Conservation (phyloP, 1,140 invertebrate species). For the Meteorus sp. region DNA sequence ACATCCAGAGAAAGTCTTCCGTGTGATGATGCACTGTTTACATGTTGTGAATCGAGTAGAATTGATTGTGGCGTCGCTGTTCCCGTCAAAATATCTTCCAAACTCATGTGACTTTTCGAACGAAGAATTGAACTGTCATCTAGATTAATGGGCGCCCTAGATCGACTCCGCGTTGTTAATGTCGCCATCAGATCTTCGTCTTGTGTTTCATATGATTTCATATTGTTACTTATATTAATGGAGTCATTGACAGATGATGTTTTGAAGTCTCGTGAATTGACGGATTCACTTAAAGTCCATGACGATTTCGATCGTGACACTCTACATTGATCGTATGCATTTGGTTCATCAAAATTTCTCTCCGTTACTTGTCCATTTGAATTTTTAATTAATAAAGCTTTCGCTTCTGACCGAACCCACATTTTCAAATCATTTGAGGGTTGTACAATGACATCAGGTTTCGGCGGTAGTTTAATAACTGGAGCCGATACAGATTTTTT, state of each 20-base stretch:
- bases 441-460: slow-evolving; percentile 34
- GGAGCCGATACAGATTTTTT: slow-evolving; percentile 25
- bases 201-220: not conserved
- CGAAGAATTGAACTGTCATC: slow-evolving; percentile 40
- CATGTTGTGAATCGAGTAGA: not conserved
- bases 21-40: slow-evolving; percentile 5
- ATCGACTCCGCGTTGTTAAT: slow-evolving; percentile 45
- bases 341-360: too few species aligned
- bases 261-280: not conserved
- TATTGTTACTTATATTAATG: not conserved
- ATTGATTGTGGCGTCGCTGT: slow-evolving; percentile 26
- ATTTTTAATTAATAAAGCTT: slow-evolving; percentile 27
- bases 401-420: slow-evolving; percentile 44
- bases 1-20: slow-evolving; percentile 2
- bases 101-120: slow-evolving; percentile 46
- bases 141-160: slow-evolving; percentile 47
- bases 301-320: slow-evolving; percentile 27
- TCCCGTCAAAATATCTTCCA: slow-evolving; percentile 46
- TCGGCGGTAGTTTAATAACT: slow-evolving; percentile 13
- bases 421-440: slow-evolving; percentile 46
- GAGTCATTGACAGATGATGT: slow-evolving; percentile 2
- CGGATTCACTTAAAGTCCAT: slow-evolving; percentile 20
- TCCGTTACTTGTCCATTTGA: too few species aligned
- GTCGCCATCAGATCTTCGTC: slow-evolving; percentile 46
- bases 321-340: too few species aligned